Percentiles rank a stretch among this genome's conserved stretches.
Conservation (phyloP, 2,113 vertebrate species). For the Prunella fulvescens region DNA sequence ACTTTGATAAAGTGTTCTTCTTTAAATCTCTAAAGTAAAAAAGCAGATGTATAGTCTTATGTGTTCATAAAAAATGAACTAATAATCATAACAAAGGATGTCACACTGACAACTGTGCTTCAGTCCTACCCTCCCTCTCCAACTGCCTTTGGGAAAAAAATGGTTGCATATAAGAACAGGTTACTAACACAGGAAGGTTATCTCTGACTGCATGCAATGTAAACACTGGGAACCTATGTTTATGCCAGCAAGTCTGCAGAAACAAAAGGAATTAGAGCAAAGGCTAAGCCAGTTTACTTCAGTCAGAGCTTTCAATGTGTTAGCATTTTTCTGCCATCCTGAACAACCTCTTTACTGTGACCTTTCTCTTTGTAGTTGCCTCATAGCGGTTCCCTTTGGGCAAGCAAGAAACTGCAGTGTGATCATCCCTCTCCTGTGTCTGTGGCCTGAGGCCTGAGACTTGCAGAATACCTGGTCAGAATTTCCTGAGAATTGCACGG, state of each 20-base stretch:
- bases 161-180: rapidly evolving
- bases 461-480: background rate
- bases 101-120: background rate
- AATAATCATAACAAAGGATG: background rate
- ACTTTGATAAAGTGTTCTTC: background rate
- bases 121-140: background rate
- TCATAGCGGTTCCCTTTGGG: rapidly evolving
- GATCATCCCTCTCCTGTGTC: background rate
- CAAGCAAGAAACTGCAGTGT: background rate
- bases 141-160: background rate
- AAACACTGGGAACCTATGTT: background rate
- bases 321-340: background rate
- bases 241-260: background rate
- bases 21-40: background rate
- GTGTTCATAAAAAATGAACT: background rate
- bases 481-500: background rate
- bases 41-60: background rate
- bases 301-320: background rate
- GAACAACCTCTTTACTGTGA: background rate
- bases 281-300: background rate
- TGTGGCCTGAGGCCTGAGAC: background rate
- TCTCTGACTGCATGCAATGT: background rate
- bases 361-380: background rate
- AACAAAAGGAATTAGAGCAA: background rate
- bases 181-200: background rate